Evolutionary conservation across 2,888 invertebrate species (phyloP).

Genomic region (Chrysomela aeneicollis): DNA sequence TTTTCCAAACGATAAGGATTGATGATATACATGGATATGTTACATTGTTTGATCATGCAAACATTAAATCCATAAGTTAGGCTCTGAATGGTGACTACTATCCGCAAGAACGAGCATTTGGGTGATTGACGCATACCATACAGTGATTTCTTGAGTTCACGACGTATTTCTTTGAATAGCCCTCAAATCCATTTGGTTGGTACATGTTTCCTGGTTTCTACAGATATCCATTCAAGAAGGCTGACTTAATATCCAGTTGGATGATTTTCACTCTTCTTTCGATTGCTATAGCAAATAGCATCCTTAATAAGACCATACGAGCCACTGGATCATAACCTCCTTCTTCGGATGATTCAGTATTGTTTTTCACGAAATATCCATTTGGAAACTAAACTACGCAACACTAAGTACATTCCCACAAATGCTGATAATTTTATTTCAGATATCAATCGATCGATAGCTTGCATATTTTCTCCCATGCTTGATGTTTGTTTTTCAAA

Average conservation of each 20-base stretch:
- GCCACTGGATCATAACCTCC: slow-evolving; percentile 41
- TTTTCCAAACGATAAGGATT: too few relatives aligned
- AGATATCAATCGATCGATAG: slow-evolving; percentile 48
- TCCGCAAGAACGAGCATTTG: too few relatives aligned
- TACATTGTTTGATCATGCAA: too few relatives aligned
- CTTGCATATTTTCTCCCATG: slow-evolving; percentile 45
- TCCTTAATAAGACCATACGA: slow-evolving; percentile 37
- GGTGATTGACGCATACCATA: too few relatives aligned
- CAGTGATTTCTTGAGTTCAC: slow-evolving; percentile 8
- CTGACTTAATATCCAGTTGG: slow-evolving; percentile 34
- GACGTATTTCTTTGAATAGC: neutral
- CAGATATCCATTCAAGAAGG: slow-evolving; percentile 28
- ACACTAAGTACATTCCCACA: slow-evolving; percentile 38
- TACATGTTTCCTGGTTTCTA: slow-evolving; percentile 23
- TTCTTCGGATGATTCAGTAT: slow-evolving; percentile 28
- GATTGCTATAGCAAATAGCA: slow-evolving; percentile 34
- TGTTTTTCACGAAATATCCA: slow-evolving; percentile 39
- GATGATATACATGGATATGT: too few relatives aligned
- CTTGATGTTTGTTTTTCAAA: slow-evolving; percentile 48
- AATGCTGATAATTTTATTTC: slow-evolving; percentile 49
- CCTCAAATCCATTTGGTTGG: slow-evolving; percentile 3
- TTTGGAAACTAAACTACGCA: too few relatives aligned
- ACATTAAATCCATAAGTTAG: too few relatives aligned
- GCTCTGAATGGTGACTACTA: too few relatives aligned
- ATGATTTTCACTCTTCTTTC: slow-evolving; percentile 26